Evolutionary conservation across 2,113 vertebrate species (phyloP), one percentile per base, ranked within the genome.

Genomic region (Phasianus colchicus): DNA sequence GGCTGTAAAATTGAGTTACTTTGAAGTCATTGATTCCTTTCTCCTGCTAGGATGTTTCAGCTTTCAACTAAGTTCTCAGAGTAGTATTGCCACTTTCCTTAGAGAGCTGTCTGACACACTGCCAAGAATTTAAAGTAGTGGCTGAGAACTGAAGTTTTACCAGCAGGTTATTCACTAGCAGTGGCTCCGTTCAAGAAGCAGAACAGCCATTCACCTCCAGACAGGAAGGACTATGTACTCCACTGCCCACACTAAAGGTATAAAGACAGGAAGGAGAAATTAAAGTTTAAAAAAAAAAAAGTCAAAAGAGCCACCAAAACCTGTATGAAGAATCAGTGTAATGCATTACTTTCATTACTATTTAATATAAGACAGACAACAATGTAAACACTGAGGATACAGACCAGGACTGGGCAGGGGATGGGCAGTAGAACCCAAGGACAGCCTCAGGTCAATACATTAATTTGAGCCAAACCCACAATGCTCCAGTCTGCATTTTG

Each of bases 371-470:
- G 24, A 66, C 60, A 69, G 18, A 63, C 13, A 29, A 22, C 13
- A 60, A 32, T 0, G 1, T 42, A 55, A 69, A 54, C 45, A 52
- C 14, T 63, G 43, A 34, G 22, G 0, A 1, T 14, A 6, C 36
- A 75, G 40, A 34, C 16, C 30, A 48, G 32, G 29, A 38, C 0
- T 1, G 14, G 63, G 18, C 19, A 36, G 42, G 12, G 6, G 6
- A 45, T 47, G 24, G n/a, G 43, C 40, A 67, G 30, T 77, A 63
- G 57, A 92, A 74, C 21, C 29, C 18, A 34, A 42, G 17, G 48
- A 54, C 15, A 83, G 54, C 24, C 66, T 50, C 82, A 42, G 17
- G 36, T 18, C 27, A 72, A 30, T 50, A n/a, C 18, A 21, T 48
- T 54, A 60, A 3, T 5, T 4, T 20, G 15, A 81, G 34, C 34